phyloP scores from a whole-genome alignment of 2,113 vertebrate genomes.

The Chaenogobius annularis region DNA sequence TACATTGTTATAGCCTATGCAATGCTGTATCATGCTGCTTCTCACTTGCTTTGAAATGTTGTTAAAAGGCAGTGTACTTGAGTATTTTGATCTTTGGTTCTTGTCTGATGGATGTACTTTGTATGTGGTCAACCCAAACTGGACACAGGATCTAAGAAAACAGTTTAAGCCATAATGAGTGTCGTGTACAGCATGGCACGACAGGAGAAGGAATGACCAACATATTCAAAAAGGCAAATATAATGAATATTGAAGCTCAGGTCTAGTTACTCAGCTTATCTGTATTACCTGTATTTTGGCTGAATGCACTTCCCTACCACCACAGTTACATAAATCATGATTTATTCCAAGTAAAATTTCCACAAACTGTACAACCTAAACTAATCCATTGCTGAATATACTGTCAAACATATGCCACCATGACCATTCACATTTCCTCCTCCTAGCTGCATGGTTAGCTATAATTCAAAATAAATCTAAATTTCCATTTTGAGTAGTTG shows the following conservation, averaged over 20 bases:
- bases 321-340: conserved; percentile 1
- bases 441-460: conserved; percentile 6
- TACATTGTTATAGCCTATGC: too few species aligned
- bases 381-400: background rate
- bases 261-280: background rate
- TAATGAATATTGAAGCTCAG: background rate
- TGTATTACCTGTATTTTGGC: background rate
- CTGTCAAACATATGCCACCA: conserved; percentile 2
- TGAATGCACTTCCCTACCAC: background rate
- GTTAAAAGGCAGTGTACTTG: too few species aligned
- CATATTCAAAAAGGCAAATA: too few species aligned
- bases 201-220: too few species aligned
- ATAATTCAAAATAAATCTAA: conserved; percentile 2
- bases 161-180: too few species aligned
- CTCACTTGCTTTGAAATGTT: too few species aligned
- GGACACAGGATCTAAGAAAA: too few species aligned
- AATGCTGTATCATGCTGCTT: too few species aligned
- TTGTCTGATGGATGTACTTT: too few species aligned
- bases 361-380: background rate
- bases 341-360: background rate
- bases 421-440: conserved; percentile 1
- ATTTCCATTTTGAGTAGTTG: conserved; percentile 7
- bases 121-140: too few species aligned
- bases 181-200: too few species aligned
- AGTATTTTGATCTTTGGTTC: too few species aligned